A percentile compares a stretch with the other conserved stretches of the same genome.
phyloP scores from a whole-genome alignment of 1,140 invertebrate species.

The Drosophila athabasca region DNA sequence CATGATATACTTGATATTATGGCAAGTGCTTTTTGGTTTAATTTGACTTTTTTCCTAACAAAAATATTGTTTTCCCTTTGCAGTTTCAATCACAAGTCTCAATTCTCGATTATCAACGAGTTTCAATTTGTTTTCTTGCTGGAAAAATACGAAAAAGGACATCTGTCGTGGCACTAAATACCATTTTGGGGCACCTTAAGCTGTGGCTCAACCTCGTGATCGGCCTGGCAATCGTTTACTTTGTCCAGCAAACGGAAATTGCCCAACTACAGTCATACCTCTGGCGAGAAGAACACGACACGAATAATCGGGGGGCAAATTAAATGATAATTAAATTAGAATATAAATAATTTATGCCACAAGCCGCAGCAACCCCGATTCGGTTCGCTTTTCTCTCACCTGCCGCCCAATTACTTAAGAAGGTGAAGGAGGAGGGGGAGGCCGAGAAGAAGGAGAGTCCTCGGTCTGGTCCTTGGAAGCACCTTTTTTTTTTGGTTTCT shows the following conservation, averaged over 20 bases:
- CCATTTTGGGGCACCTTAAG: conserved; percentile 17
- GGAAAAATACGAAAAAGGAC: not conserved
- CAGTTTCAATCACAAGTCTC: conserved; percentile 30
- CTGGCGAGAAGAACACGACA: conserved; percentile 26
- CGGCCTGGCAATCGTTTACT: conserved; percentile 22
- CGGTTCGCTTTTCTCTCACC: conserved; percentile 27
- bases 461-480: not conserved
- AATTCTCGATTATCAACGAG: conserved; percentile 5
- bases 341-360: conserved; percentile 71
- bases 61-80: not conserved
- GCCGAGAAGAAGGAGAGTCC: not conserved
- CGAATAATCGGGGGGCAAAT: conserved; percentile 61
- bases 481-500: conserved; percentile 37
- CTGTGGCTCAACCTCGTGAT: conserved; percentile 27
- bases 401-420: conserved; percentile 65
- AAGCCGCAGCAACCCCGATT: not conserved
- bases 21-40: not conserved
- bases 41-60: too few species aligned
- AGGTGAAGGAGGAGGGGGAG: not conserved
- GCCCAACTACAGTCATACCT: conserved; percentile 12
- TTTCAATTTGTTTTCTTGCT: conserved; percentile 26
- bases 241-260: conserved; percentile 34
- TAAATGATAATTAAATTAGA: conserved; percentile 78
- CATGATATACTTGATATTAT: conserved; percentile 32
- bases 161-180: not conserved